Conservation (phyloP, 64 coral and sea anemone genomes). For the Astreopora myriophthalma region DNA sequence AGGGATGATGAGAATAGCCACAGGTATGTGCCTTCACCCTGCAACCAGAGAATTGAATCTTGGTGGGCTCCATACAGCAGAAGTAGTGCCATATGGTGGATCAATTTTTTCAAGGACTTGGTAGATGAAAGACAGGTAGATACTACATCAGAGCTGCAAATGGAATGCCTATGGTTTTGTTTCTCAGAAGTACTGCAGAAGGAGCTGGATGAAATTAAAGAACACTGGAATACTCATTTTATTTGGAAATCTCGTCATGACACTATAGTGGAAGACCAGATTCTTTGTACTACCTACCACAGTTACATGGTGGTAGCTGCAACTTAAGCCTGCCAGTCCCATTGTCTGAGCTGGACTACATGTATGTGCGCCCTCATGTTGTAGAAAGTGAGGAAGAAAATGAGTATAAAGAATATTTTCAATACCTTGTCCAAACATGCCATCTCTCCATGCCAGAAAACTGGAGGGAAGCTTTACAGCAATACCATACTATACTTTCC, state of each 20-base stretch:
- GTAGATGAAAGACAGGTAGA: background rate
- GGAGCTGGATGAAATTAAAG: constrained; percentile 16
- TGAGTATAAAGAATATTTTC: constrained; percentile 48
- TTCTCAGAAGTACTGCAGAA: background rate
- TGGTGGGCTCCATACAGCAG: constrained; percentile 4
- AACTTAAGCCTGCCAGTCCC: constrained; percentile 32
- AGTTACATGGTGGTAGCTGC: constrained; percentile 8
- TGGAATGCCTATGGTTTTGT: constrained; percentile 32
- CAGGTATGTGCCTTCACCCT: background rate
- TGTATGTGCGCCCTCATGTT: constrained; percentile 26
- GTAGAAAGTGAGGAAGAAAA: constrained; percentile 30
- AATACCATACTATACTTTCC: background rate
- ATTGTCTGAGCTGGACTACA: constrained; percentile 34
- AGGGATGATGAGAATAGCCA: background rate
- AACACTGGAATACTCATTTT: constrained; percentile 50
- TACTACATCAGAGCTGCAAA: background rate
- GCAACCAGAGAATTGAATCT: constrained; percentile 27
- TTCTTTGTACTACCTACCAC: constrained; percentile 21
- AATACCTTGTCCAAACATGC: constrained; percentile 22
- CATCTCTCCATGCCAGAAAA: background rate
- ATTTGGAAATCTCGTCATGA: constrained; percentile 43
- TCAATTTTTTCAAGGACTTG: constrained; percentile 25
- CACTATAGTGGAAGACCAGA: constrained; percentile 11
- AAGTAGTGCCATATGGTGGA: background rate
- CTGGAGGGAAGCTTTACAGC: constrained; percentile 31